Evolutionary conservation across 2,113 vertebrate species (phyloP), one percentile per base, ranked within the genome.

Genomic region (Centropus unirufus): DNA sequence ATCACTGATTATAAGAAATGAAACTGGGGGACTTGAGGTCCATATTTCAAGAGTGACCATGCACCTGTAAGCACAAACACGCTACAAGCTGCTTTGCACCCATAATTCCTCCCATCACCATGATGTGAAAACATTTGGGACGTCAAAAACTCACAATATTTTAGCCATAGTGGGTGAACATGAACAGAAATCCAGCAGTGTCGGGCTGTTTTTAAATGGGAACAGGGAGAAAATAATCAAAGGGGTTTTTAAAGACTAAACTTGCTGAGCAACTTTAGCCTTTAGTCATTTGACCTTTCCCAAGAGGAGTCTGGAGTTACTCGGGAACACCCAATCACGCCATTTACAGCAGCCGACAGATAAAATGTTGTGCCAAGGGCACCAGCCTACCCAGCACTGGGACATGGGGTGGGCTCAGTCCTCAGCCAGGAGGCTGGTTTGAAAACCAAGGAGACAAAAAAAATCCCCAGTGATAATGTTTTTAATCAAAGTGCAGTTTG

Each of bases 401-500:
- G 49, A 30, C 58, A 12, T 2, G 49, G 55, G 91, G 22, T 27
- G 47, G 74, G 49, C 44, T 93, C 17, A 3, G n/a, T 40, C 69
- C 54, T 95, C n/a, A 64, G 39, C 12, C 1, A 0, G 1, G 32
- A 52, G 18, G 34, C 1, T 49, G 79, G 52, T 84, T 36, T 91
- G 36, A 93, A 83, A 86, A 19, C 46, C 54, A 55, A 42, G 42
- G 86, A 94, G 87, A 44, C 52, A 54, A 32, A 13, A 34, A 32
- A 13, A 34, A 0, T 2, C 8, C n/a, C 17, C 11, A 8, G 64
- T 16, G n/a, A 66, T 75, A 79, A 73, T 17, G 59, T 75, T 77
- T 91, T 77, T 63, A 81, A 97, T 95, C 94, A n/a, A 89, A 83
- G 76, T 59, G 70, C 39, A 73, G 51, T 85, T 95, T 84, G 26